phyloP scores from a whole-genome alignment of 2,888 invertebrate species.

The Xylocampa areola region DNA sequence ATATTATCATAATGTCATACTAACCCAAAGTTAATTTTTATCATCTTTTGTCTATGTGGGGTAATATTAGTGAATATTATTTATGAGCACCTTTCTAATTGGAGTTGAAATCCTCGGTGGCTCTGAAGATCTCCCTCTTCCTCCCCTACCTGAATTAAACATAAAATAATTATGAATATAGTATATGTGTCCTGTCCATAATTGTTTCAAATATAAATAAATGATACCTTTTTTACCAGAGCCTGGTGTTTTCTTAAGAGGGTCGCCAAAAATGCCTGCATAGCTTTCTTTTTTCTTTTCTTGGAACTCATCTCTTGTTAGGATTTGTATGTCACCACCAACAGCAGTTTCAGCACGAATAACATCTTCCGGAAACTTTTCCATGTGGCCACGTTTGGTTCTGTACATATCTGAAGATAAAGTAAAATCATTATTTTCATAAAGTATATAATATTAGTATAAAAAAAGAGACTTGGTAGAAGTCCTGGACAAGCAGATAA shows the following conservation, averaged over 20 bases:
- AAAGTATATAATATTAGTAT: constrained; percentile 13
- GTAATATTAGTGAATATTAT: background rate
- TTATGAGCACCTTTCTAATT: constrained; percentile 70
- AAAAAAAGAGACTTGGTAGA: too few relatives aligned
- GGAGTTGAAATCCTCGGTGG: constrained; percentile 68
- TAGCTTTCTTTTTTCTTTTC: constrained; percentile 84
- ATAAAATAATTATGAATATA: constrained; percentile 1
- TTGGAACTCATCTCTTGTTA: constrained; percentile 89
- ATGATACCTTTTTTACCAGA: constrained; percentile 76
- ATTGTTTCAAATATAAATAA: background rate
- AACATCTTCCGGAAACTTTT: constrained; percentile 95
- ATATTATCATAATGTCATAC: background rate
- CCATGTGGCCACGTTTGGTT: constrained; percentile 92
- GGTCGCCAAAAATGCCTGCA: constrained; percentile 83
- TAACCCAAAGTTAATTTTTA: too few relatives aligned
- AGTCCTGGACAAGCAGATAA: too few relatives aligned
- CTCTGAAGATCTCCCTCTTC: constrained; percentile 64
- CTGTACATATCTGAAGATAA: constrained; percentile 89
- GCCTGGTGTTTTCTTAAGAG: constrained; percentile 72
- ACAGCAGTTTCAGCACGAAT: constrained; percentile 93
- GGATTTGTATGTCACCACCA: constrained; percentile 92
- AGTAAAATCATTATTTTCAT: constrained; percentile 1
- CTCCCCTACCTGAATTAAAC: constrained; percentile 68
- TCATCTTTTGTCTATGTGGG: background rate
- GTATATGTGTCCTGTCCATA: background rate